Base-by-base conservation (phyloP, 2,113 vertebrate species). In the Sciurus niger region DNA sequence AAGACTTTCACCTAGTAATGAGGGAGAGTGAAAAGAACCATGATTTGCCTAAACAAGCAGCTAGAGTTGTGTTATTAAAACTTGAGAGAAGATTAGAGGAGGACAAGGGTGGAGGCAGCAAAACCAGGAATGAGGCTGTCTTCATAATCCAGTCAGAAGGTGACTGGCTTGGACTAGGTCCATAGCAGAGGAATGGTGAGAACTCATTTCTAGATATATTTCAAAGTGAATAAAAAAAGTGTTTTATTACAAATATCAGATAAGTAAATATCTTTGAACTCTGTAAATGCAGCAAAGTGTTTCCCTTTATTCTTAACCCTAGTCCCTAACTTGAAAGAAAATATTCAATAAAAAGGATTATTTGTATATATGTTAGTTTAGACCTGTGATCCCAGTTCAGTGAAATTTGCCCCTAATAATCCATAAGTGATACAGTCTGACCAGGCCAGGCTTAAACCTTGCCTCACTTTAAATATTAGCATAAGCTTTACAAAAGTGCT, bases 281-380 rank as follows among this genome's bases (percentile, higher is more conserved):
- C 89, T 90, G 37, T 84, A 77, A 94, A 65, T 30, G 13, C 55
- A 20, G 55, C 28, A 90, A 80, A 78, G 48, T 1, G 1, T 90
- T 76, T 84, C 48, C 25, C 11, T 46, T 70, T n/a, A 83, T 72
- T 30, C 5, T 11, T 72, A 67, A 87, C 34, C 20, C n/a, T 92
- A 5, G 90, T 68, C 63, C 92, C 72, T 96, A 65, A 83, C 55
- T 93, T 78, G 12, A 76, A 80, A 76, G 63, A 93, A 93, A 85
- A 68, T 5, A 11, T 63, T 76, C 60, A 82, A 76, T 12, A 37
- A 28, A 60, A 92, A 83, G 22, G 46, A 72, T 82, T 58, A 43
- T 58, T 90, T 76, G 13, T 63, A 12, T 77, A 3, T 92, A 28
- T 79, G 1, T 13, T 67, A 37, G 77, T 88, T 70, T 94, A 80